Conservation (phyloP, 2,888 invertebrate species). For the Copidosoma aretas region DNA sequence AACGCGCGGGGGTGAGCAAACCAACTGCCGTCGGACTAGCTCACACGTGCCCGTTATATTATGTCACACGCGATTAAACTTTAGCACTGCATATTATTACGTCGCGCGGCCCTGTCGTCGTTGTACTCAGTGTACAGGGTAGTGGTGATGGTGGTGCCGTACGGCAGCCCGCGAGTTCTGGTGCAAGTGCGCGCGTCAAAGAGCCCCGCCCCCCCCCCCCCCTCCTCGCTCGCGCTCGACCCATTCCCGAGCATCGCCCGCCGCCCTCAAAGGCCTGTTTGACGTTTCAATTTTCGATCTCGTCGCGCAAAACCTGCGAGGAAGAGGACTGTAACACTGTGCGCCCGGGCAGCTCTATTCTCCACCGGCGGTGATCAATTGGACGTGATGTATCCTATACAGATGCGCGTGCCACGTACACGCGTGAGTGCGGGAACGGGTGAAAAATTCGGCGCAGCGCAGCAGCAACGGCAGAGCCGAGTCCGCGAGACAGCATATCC, state of each 20-base stretch:
- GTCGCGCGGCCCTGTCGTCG: slow-evolving; percentile 9
- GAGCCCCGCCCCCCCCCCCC: no score
- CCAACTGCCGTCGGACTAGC: background rate
- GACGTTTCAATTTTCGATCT: slow-evolving; percentile 31
- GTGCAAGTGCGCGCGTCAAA: no score
- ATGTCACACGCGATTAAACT: slow-evolving; percentile 37
- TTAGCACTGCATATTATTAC: slow-evolving; percentile 3
- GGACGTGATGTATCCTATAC: background rate
- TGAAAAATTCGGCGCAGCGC: background rate
- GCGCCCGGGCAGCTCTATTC: background rate
- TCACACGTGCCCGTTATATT: no score
- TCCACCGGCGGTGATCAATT: slow-evolving; percentile 13
- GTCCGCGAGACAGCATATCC: no score
- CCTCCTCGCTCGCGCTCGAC: no score
- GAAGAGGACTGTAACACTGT: background rate
- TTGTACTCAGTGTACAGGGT: background rate
- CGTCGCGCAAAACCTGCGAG: background rate
- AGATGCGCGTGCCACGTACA: slow-evolving; percentile 3
- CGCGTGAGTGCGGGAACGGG: no score
- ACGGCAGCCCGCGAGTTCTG: background rate
- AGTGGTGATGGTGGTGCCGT: background rate
- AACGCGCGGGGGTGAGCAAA: background rate
- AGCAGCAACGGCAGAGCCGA: no score
- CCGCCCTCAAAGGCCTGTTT: slow-evolving; percentile 2
- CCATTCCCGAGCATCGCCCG: no score